Evolutionary conservation across 2,888 invertebrate genomes (phyloP), one percentile per base, ranked within the genome.

Genomic region (Nemurella pictetii): DNA sequence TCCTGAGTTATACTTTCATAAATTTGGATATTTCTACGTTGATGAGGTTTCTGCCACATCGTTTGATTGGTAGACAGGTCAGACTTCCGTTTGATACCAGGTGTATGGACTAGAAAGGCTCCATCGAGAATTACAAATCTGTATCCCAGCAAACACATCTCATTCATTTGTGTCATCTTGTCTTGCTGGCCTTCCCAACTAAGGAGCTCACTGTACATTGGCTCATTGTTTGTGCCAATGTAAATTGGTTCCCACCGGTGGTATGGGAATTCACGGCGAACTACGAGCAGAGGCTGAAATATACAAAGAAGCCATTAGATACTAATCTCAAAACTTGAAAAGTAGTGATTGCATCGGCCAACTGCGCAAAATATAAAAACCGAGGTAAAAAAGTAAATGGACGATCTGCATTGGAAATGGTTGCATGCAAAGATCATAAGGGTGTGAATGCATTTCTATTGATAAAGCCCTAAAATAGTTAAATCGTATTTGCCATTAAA

Each of bases 171-270:
- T 0, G 94, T 93, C 95, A 96, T 96, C 91, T 96, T 96, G 88
- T 96, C 96, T 89, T 95, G 95, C 74, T 93, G 92, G 0, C 96
- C 96, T 89, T 96, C 96, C 95, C 96, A 96, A 3, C 94, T 94
- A 86, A 96, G 91, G 84, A 92, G 90, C 89, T 96, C 96, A 88
- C 94, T 95, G 90, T 96, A 96, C 89, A 95, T 92, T 0, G 96
- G 96, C 88, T 95, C 95, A 85, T 92, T 92, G 87, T 94, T 93
- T 0, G 95, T 95, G 9, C 96, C 95, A 87, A 96, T 95, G 90
- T 94, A 96, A 26, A 96, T 92, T 0, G 96, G 96, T 90, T 96
- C 96, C 96, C 96, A 96, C 88, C 95, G 91, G 87, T 95, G 94
- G 90, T 94, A 94, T 0, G 95, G 95, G 89, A 93, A 94, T 89